Evolutionary conservation across 2,797 vertebrate genomes (phyloP).

Genomic region (Tenualosa ilisha): DNA sequence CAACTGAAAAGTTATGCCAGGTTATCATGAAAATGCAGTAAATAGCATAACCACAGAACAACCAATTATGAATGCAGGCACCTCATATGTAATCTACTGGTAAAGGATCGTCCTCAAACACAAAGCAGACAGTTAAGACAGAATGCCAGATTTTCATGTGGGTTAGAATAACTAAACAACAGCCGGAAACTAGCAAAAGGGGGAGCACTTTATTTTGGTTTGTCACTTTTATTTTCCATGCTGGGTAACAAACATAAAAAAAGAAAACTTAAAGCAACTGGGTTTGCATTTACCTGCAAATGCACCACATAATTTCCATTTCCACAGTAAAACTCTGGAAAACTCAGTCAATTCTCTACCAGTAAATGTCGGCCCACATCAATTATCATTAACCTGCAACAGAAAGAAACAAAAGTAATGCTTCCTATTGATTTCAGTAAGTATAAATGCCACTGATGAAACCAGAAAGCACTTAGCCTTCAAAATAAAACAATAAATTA

Average conservation of each 20-base stretch:
- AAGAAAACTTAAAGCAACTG: neutral
- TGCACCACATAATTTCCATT: neutral
- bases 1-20: neutral
- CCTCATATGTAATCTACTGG: neutral
- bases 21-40: neutral
- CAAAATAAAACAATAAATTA: neutral
- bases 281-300: neutral
- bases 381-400: neutral
- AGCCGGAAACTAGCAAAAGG: neutral
- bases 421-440: conserved; percentile 1
- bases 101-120: neutral
- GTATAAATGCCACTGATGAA: conserved; percentile 15
- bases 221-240: neutral
- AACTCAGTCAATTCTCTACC: neutral
- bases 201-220: neutral
- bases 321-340: neutral
- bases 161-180: neutral
- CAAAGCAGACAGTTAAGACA: neutral
- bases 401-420: neutral
- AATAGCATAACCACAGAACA: neutral
- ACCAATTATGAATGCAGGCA: neutral
- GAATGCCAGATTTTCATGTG: neutral
- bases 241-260: neutral
- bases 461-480: conserved; percentile 20
- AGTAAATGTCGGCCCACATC: conserved; percentile 1